A percentile compares a stretch with the other conserved stretches of the same genome.
Evolutionary conservation across 2,113 vertebrate species (phyloP).

Genomic region (Kryptolebias marmoratus): DNA sequence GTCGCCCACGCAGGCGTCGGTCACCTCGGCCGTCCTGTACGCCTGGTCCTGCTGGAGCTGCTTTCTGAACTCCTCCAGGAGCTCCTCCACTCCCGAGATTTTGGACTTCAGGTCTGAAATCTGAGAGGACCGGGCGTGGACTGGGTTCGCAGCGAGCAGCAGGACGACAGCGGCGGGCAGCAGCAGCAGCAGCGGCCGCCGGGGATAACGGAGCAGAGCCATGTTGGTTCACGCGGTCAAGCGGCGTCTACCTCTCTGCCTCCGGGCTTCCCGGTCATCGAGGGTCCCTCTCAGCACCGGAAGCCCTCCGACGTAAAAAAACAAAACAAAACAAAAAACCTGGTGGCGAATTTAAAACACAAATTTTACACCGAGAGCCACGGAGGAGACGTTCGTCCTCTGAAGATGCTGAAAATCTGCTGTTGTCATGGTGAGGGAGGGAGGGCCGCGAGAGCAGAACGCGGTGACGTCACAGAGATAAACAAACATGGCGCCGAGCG

Average conservation of each 20-base stretch:
- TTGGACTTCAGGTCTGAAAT: constrained; percentile 82
- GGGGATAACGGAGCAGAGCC: constrained; percentile 63
- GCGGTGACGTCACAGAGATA: constrained; percentile 64
- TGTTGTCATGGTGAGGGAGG: constrained; percentile 70
- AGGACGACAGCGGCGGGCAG: constrained; percentile 34
- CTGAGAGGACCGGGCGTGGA: constrained; percentile 57
- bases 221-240: constrained; percentile 62
- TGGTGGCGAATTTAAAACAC: background rate
- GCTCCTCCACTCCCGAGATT: constrained; percentile 87
- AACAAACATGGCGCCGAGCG: constrained; percentile 1
- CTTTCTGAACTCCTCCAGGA: constrained; percentile 89
- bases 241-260: constrained; percentile 38
- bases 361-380: background rate
- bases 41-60: constrained; percentile 86
- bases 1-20: constrained; percentile 71
- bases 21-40: constrained; percentile 47
- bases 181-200: constrained; percentile 1
- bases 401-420: constrained; percentile 44
- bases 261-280: constrained; percentile 26
- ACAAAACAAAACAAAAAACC: too few relatives aligned
- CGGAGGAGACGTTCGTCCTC: background rate
- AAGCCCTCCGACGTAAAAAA: background rate
- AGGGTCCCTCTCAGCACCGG: background rate
- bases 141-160: background rate
- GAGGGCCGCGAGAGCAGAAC: constrained; percentile 13